A percentile compares a stretch with the other conserved stretches of the same genome.
These are phyloP conservation scores for Pogonomyrmex californicus DNA, from an alignment of 1,140 invertebrate genomes.

Conservation along the genomic window DNA sequence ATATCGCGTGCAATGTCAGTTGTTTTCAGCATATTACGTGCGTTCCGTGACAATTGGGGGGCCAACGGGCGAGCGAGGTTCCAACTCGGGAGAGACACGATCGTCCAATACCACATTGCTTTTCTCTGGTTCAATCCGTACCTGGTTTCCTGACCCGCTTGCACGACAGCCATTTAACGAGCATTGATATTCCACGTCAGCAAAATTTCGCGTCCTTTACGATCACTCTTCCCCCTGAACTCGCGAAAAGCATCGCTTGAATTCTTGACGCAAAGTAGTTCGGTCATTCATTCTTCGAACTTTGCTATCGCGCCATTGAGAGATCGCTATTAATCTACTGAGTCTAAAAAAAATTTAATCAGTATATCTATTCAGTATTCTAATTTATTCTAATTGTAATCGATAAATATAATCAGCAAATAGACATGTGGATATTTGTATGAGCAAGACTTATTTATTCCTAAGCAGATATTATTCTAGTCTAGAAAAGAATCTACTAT, in stretches of 20 bases:
- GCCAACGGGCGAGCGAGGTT: conserved; percentile 65
- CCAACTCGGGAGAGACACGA: conserved; percentile 80
- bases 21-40: conserved; percentile 80
- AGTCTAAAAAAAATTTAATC: background rate
- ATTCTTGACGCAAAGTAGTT: background rate
- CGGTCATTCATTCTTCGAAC: background rate
- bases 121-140: conserved; percentile 72
- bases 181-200: conserved; percentile 22
- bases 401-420: background rate
- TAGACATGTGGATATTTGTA: background rate
- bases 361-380: background rate
- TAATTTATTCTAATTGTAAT: conserved; percentile 6
- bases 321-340: background rate
- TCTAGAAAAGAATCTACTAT: background rate
- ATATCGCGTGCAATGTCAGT: conserved; percentile 85
- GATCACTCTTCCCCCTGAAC: conserved; percentile 8
- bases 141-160: conserved; percentile 81
- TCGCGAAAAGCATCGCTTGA: background rate
- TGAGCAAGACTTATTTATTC: background rate
- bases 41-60: conserved; percentile 83
- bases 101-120: conserved; percentile 71
- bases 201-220: conserved; percentile 19
- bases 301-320: background rate
- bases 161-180: conserved; percentile 51
- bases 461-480: background rate